Evolutionary conservation across 2,888 invertebrate species (phyloP).

Genomic region (Acanthosepion esculentum): DNA sequence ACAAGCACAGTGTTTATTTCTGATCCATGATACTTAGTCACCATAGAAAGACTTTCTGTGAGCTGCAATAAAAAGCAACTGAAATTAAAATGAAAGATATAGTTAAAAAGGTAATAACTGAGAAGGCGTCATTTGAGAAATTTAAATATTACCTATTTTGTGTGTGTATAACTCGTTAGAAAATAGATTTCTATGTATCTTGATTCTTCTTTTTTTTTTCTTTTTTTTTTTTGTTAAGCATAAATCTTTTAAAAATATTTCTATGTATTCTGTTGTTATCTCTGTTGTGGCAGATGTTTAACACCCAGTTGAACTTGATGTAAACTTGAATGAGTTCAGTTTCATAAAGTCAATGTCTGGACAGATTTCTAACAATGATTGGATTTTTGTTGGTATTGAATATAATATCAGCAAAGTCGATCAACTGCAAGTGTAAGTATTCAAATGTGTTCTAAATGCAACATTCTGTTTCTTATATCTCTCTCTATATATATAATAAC

Average conservation of each 20-base stretch:
- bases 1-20: no score
- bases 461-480: neutral
- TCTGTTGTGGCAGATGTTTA: neutral
- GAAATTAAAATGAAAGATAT: no score
- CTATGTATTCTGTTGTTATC: no score
- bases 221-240: neutral
- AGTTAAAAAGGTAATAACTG: no score
- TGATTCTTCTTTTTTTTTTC: neutral
- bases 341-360: neutral
- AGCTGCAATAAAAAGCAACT: no score
- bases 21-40: no score
- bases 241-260: neutral
- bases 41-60: no score
- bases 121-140: no score
- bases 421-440: neutral
- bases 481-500: no score
- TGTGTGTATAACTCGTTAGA: no score
- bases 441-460: neutral
- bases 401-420: neutral
- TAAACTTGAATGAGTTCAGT: neutral
- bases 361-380: neutral
- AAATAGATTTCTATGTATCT: neutral
- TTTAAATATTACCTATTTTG: no score
- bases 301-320: neutral
- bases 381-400: neutral